Evolutionary conservation across 64 coral and sea anemone species (phyloP).

Genomic region (Platygyra sinensis): DNA sequence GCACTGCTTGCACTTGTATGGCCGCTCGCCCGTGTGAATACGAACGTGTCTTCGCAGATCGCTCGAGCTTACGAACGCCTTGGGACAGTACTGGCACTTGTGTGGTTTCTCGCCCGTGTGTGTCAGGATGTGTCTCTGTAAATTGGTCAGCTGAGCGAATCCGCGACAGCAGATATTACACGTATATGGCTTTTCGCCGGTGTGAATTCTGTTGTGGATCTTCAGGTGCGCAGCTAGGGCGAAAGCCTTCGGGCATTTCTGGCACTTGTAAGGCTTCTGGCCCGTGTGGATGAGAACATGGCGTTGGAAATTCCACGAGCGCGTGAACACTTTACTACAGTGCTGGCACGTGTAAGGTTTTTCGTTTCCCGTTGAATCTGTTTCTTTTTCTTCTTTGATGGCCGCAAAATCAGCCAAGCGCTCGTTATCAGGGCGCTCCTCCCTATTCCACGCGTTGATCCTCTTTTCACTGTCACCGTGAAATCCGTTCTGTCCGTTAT

Average conservation of each 20-base stretch:
- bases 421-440: background rate
- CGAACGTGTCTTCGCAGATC: constrained; percentile 95
- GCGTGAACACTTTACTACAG: constrained; percentile 98
- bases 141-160: constrained; percentile 95
- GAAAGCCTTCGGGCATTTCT: constrained; percentile 97
- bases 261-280: constrained; percentile 98
- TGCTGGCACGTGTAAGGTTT: constrained; percentile 95
- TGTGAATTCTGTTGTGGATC: constrained; percentile 99
- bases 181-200: constrained; percentile 95
- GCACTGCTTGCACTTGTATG: constrained; percentile 98
- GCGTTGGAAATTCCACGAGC: constrained; percentile 98
- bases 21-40: constrained; percentile 94
- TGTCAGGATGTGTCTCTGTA: constrained; percentile 95
- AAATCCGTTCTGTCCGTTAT: constrained; percentile 37
- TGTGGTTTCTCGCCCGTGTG: constrained; percentile 98
- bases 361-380: constrained; percentile 49
- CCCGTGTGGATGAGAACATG: constrained; percentile 97
- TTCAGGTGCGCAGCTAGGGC: constrained; percentile 96
- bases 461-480: constrained; percentile 18
- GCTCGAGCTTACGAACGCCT: constrained; percentile 99
- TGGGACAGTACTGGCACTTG: constrained; percentile 97
- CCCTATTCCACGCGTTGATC: constrained; percentile 32
- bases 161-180: constrained; percentile 96
- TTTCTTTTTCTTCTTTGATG: constrained; percentile 84
- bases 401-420: constrained; percentile 55